Evolutionary conservation across 2,888 invertebrate genomes (phyloP), one percentile per base, ranked within the genome.

Genomic region (Hoplodrina ambigua): DNA sequence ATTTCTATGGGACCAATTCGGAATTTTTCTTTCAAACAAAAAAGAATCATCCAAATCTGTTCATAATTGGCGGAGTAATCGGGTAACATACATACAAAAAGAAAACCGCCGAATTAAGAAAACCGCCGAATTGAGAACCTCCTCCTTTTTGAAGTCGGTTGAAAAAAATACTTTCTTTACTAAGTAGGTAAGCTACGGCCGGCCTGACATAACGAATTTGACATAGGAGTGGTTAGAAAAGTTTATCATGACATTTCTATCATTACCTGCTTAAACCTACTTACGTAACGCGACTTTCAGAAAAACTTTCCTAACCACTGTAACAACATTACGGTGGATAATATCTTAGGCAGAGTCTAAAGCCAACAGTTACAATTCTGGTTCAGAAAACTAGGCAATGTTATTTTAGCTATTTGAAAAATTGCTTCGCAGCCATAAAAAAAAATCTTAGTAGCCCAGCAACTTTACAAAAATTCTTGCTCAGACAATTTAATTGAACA

Each of bases 141-240:
- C n/a, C n/a, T n/a, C n/a, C n/a, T n/a, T n/a, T n/a, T n/a, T n/a
- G n/a, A n/a, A n/a, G n/a, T n/a, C n/a, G n/a, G n/a, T n/a, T n/a
- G n/a, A n/a, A n/a, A 59, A 59, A 50, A 72, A 71, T 71, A 72
- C 58, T 55, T 77, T 25, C n/a, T 37, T 33, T 37, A 59, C 11
- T 25, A 55, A 44, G 17, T 46, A 46, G 6, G 17, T 46, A 5
- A 71, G 72, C 71, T 73, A 55, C 33, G n/a, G 46, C 77, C 44
- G 37, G 59, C 58, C 55, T 69, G 77, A 55, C n/a, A n/a, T n/a
- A n/a, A n/a, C 71, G 77, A 71, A 71, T 77, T 70, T n/a, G 15
- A 55, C 60, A 25, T 54, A 54, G n/a, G 17, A 69, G n/a, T n/a
- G n/a, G n/a, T n/a, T n/a, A n/a, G 20, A 54, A 56, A 72, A 76